These are phyloP conservation scores for Enhydra lutris DNA, from an alignment of 2,113 vertebrate genomes.

Conservation along the genomic window DNA sequence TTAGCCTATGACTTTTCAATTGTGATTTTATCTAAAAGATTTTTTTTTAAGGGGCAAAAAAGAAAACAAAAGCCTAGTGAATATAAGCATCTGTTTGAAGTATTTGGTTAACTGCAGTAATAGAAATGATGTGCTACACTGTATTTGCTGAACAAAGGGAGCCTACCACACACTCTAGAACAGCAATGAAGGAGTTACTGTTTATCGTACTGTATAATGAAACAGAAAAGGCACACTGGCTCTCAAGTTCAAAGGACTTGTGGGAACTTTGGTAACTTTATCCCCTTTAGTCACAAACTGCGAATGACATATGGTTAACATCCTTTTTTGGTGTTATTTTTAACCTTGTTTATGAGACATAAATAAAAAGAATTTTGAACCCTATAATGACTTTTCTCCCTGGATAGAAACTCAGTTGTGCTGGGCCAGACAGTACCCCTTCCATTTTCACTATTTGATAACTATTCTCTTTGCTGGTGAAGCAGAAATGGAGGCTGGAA, in stretches of 20 bases:
- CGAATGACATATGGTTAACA: conserved; percentile 67
- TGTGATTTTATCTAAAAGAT: not conserved
- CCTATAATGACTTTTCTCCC: conserved; percentile 42
- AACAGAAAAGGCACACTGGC: conserved; percentile 61
- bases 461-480: not conserved
- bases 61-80: conserved; percentile 62
- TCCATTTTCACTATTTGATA: not conserved
- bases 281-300: conserved; percentile 62
- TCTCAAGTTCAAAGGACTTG: conserved; percentile 77
- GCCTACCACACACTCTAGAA: not conserved
- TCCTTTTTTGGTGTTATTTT: conserved; percentile 78
- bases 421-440: not conserved
- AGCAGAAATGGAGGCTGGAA: not conserved
- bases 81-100: conserved; percentile 76
- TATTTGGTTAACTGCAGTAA: conserved; percentile 69
- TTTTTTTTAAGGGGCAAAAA: conserved; percentile 7
- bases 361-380: conserved; percentile 73
- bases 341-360: conserved; percentile 76
- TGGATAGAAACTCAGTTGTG: conserved; percentile 52
- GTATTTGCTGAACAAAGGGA: conserved; percentile 60
- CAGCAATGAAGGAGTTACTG: conserved; percentile 49
- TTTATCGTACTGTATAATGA: conserved; percentile 66
- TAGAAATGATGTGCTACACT: conserved; percentile 72
- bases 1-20: not conserved
- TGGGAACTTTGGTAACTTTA: conserved; percentile 70